These are phyloP conservation scores for Notarius quadriscutis DNA, from an alignment of 2,113 vertebrate species.

Conservation along the genomic window DNA sequence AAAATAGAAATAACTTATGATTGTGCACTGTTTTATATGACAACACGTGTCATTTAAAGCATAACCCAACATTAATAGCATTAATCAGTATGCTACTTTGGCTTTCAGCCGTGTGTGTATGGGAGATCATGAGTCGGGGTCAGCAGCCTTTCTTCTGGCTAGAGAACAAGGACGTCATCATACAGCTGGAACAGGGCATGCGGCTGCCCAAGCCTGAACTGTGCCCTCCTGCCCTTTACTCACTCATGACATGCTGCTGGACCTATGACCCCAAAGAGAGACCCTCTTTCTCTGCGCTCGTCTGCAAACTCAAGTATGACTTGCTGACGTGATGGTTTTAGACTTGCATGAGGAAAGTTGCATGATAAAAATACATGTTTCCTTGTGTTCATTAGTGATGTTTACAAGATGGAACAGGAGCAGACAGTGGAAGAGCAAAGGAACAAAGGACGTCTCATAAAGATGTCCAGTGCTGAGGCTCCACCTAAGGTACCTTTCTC, in stretches of 20 bases:
- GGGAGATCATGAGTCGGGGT: slow-evolving; percentile 93
- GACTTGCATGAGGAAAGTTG: neutral
- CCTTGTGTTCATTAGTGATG: slow-evolving; percentile 72
- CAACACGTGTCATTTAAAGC: neutral
- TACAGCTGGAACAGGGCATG: slow-evolving; percentile 88
- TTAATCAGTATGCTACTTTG: neutral
- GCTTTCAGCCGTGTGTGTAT: slow-evolving; percentile 90
- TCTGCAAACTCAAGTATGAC: slow-evolving; percentile 82
- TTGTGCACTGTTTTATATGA: neutral
- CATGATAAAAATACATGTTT: slow-evolving; percentile 8
- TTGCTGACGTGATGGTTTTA: neutral
- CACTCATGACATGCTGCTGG: slow-evolving; percentile 93
- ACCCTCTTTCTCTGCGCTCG: slow-evolving; percentile 87
- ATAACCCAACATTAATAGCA: neutral
- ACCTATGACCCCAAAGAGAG: slow-evolving; percentile 84
- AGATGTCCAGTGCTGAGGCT: slow-evolving; percentile 70
- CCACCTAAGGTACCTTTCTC: slow-evolving; percentile 84
- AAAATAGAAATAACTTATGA: neutral
- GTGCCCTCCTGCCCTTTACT: slow-evolving; percentile 89
- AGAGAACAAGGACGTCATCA: slow-evolving; percentile 97
- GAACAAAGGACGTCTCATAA: slow-evolving; percentile 63
- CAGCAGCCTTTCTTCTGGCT: slow-evolving; percentile 97
- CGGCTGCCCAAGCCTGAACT: slow-evolving; percentile 87
- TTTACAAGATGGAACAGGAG: slow-evolving; percentile 81
- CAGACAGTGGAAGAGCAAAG: slow-evolving; percentile 71